These are phyloP conservation scores for Drosophila gunungcola DNA, from an alignment of 1,140 invertebrate genomes.

Conservation along the genomic window DNA sequence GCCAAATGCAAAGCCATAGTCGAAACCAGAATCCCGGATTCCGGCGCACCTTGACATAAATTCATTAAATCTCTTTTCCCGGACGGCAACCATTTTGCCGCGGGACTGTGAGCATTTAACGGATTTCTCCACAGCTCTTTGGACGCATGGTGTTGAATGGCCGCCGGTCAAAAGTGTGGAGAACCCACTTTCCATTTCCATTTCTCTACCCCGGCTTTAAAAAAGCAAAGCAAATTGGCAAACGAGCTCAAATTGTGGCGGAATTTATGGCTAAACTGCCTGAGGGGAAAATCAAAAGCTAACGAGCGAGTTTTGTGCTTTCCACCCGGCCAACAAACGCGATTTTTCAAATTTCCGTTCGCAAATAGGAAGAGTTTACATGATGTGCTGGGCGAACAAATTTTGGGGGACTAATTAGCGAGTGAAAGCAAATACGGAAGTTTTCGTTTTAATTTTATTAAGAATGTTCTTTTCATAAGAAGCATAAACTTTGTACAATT, in stretches of 20 bases:
- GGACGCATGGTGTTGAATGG: slow-evolving; percentile 20
- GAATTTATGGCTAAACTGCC: slow-evolving; percentile 20
- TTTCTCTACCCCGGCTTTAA: slow-evolving; percentile 4
- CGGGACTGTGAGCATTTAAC: slow-evolving; percentile 49
- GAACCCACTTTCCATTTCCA: not conserved
- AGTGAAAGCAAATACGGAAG: not conserved
- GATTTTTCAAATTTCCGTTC: slow-evolving; percentile 15
- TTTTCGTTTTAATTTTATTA: not conserved
- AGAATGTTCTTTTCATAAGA: no score
- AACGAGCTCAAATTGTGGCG: slow-evolving; percentile 19
- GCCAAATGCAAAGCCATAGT: not conserved
- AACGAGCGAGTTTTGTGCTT: slow-evolving; percentile 27
- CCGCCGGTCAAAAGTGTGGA: slow-evolving; percentile 30
- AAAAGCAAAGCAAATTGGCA: slow-evolving; percentile 48
- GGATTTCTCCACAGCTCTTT: slow-evolving; percentile 28
- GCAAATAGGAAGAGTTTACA: slow-evolving; percentile 1
- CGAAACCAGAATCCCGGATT: slow-evolving; percentile 10
- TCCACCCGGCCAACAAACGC: slow-evolving; percentile 1
- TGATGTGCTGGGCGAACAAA: not conserved
- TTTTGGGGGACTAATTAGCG: not conserved
- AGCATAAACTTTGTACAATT: no score
- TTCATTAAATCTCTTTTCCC: slow-evolving; percentile 60
- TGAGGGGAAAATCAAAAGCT: slow-evolving; percentile 28
- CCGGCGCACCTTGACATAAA: slow-evolving; percentile 58
- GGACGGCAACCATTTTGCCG: slow-evolving; percentile 29